These are phyloP conservation scores for Apoderus coryli DNA, from an alignment of 2,888 invertebrate species.

Conservation along the genomic window DNA sequence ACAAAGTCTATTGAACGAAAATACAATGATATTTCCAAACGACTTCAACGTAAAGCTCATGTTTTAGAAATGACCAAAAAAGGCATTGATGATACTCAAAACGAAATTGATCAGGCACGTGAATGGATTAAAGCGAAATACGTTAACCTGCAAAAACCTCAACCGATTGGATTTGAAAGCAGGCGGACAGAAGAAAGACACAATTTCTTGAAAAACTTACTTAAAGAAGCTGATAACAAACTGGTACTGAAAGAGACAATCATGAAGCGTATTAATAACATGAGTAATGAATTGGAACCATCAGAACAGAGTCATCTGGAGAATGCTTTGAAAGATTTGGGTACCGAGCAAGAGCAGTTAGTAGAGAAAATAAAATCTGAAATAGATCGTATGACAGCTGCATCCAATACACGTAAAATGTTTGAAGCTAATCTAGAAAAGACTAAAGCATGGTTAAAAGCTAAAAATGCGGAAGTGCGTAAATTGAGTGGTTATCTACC, in stretches of 20 bases:
- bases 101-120: slow-evolving; percentile 64
- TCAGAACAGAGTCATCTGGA: slow-evolving; percentile 71
- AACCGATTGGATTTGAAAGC: slow-evolving; percentile 61
- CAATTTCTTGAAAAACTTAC: slow-evolving; percentile 52
- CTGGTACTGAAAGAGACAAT: slow-evolving; percentile 68
- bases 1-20: slow-evolving; percentile 70
- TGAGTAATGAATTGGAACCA: slow-evolving; percentile 73
- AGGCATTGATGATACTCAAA: slow-evolving; percentile 65
- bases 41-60: slow-evolving; percentile 70
- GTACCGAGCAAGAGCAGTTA: slow-evolving; percentile 61
- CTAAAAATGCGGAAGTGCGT: slow-evolving; percentile 59
- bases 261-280: slow-evolving; percentile 68
- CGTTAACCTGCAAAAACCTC: slow-evolving; percentile 47
- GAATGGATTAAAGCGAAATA: slow-evolving; percentile 69
- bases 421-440: slow-evolving; percentile 67
- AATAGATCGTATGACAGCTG: slow-evolving; percentile 53
- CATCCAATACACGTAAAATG: slow-evolving; percentile 57
- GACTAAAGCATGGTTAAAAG: slow-evolving; percentile 66
- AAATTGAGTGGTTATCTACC: slow-evolving; percentile 65
- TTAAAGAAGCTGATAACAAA: slow-evolving; percentile 77
- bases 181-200: slow-evolving; percentile 62
- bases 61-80: slow-evolving; percentile 72
- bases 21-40: slow-evolving; percentile 70
- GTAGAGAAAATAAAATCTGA: slow-evolving; percentile 56
- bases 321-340: slow-evolving; percentile 52